Conservation (phyloP, 2,888 invertebrate species). For the Cephus runcator region DNA sequence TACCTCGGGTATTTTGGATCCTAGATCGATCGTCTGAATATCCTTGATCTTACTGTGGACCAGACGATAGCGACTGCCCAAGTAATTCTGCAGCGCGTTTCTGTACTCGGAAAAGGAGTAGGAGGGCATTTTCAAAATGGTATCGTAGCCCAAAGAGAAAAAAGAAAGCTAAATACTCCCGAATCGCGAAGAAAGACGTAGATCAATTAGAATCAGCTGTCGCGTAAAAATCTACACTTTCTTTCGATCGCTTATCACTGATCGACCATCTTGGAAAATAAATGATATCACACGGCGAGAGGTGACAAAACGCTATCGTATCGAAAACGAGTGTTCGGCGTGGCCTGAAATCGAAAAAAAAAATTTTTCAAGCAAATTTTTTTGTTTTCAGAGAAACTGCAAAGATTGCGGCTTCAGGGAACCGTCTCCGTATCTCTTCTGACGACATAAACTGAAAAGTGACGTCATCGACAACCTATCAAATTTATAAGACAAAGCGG, state of each 20-base stretch:
- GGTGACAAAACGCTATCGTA: no score
- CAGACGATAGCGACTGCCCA: constrained; percentile 28
- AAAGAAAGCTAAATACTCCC: neutral
- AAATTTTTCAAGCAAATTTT: neutral
- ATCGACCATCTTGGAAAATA: no score
- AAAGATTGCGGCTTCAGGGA: constrained; percentile 42
- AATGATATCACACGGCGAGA: no score
- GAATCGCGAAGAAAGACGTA: no score
- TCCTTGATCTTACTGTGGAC: constrained; percentile 33
- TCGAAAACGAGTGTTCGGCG: no score
- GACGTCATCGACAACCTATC: constrained; percentile 3
- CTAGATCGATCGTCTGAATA: neutral
- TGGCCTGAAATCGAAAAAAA: no score
- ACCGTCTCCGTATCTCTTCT: constrained; percentile 41
- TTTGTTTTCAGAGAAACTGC: constrained; percentile 41
- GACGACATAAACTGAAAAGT: constrained; percentile 6
- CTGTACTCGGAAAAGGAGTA: constrained; percentile 2
- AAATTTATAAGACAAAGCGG: constrained; percentile 32
- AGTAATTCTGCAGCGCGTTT: constrained; percentile 26
- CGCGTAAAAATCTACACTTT: neutral
- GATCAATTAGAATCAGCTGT: no score
- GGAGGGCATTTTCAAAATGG: neutral
- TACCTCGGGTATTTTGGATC: no score
- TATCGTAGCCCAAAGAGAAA: neutral
- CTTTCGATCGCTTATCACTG: neutral